Percentiles rank a stretch among this genome's conserved stretches.
Conservation (phyloP, 2,113 vertebrate species). For the Suricata suricatta region DNA sequence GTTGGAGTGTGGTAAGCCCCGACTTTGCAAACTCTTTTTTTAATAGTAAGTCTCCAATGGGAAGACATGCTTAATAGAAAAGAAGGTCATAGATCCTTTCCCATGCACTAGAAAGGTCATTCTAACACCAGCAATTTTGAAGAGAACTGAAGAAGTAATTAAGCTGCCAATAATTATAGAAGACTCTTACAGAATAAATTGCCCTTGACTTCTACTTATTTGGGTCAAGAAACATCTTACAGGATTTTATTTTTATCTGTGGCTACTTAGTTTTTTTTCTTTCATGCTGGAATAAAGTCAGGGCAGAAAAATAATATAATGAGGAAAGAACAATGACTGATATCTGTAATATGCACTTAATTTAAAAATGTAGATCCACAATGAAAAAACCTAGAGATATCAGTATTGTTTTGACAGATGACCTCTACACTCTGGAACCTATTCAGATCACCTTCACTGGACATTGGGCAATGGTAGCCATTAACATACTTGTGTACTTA, state of each 20-base stretch:
- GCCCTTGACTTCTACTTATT: conserved; percentile 20
- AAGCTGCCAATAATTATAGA: conserved; percentile 62
- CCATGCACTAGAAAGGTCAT: not conserved
- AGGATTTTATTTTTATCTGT: conserved; percentile 57
- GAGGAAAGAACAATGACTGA: not conserved
- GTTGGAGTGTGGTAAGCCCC: not conserved
- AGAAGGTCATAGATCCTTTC: not conserved
- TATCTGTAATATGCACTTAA: not conserved
- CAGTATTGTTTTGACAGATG: not conserved
- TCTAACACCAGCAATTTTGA: conserved; percentile 57
- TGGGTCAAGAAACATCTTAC: conserved; percentile 26
- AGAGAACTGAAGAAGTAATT: conserved; percentile 65
- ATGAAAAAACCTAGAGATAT: not conserved
- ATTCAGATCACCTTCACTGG: not conserved
- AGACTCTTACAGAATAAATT: conserved; percentile 55
- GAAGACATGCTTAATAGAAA: conserved; percentile 22
- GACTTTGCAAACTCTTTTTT: conserved; percentile 9
- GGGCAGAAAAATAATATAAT: not conserved
- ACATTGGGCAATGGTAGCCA: not conserved
- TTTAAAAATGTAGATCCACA: not conserved
- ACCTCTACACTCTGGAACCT: not conserved
- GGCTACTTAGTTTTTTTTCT: conserved; percentile 10
- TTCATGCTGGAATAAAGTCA: conserved; percentile 42
- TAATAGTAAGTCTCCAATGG: not conserved
- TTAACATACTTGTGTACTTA: not conserved